phyloP scores from a whole-genome alignment of 2,797 vertebrate species.

The Phalanger gymnotis region DNA sequence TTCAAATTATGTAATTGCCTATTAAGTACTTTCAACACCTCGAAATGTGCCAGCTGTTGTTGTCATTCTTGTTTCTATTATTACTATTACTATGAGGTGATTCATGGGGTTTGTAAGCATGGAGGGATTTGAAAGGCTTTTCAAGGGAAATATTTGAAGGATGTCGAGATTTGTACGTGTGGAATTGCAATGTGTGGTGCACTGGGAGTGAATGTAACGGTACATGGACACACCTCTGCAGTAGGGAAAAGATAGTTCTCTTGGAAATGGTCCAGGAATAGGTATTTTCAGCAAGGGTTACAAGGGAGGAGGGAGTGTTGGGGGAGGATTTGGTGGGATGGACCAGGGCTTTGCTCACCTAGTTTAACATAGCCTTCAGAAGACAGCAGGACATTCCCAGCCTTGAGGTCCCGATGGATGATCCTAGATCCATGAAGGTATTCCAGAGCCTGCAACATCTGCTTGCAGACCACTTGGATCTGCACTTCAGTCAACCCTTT shows the following conservation, averaged over 20 bases:
- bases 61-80: neutral
- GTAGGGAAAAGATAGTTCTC: neutral
- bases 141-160: neutral
- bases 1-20: neutral
- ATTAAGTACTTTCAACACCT: neutral
- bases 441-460: constrained; percentile 83
- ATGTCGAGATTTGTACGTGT: neutral
- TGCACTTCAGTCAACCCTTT: constrained; percentile 83
- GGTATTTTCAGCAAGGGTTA: neutral
- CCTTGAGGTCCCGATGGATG: constrained; percentile 87
- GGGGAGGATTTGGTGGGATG: neutral
- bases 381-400: constrained; percentile 86
- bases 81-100: neutral
- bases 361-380: constrained; percentile 84
- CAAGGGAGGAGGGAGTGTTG: neutral
- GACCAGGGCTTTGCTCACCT: constrained; percentile 75
- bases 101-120: neutral
- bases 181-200: neutral
- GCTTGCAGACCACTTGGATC: constrained; percentile 83
- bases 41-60: neutral
- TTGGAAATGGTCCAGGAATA: neutral
- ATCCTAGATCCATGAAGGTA: constrained; percentile 84
- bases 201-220: neutral
- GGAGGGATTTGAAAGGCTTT: neutral
- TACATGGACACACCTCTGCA: neutral